phyloP scores from a whole-genome alignment of 2,888 invertebrate species.

The Xanthorhoe spadicearia region DNA sequence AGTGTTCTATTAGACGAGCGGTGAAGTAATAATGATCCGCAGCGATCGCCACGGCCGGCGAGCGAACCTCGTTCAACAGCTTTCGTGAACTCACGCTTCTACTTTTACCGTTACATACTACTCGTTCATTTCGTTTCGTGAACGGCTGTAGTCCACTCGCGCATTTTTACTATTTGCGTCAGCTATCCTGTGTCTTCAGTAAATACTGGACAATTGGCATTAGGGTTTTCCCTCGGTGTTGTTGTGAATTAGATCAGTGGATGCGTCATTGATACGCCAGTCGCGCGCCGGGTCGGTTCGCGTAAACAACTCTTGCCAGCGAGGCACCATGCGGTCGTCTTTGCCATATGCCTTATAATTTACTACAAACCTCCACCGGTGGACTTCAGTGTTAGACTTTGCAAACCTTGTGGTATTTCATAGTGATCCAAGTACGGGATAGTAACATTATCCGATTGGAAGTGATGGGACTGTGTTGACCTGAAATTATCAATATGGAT shows the following conservation, averaged over 20 bases:
- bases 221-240: conserved; percentile 61
- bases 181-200: conserved; percentile 49
- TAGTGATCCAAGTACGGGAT: conserved; percentile 52
- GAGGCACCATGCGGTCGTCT: conserved; percentile 81
- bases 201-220: conserved; percentile 54
- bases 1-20: conserved; percentile 51
- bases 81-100: conserved; percentile 77
- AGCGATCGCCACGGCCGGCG: conserved; percentile 63
- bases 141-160: conserved; percentile 71
- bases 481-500: conserved; percentile 68
- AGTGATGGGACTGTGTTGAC: conserved; percentile 65
- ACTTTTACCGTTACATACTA: conserved; percentile 78
- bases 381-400: conserved; percentile 42
- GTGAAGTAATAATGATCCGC: conserved; percentile 69
- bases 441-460: conserved; percentile 45
- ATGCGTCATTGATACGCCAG: conserved; percentile 48
- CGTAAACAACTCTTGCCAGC: conserved; percentile 80
- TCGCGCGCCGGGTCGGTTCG: conserved; percentile 51
- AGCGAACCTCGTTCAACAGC: conserved; percentile 73
- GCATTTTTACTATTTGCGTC: conserved; percentile 46
- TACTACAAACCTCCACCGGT: conserved; percentile 50
- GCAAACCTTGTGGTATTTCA: conserved; percentile 47
- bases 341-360: conserved; percentile 71
- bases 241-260: conserved; percentile 46
- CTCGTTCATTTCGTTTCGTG: conserved; percentile 79